These are phyloP conservation scores for Ormia ochracea DNA, from an alignment of 2,888 invertebrate genomes.

Conservation along the genomic window DNA sequence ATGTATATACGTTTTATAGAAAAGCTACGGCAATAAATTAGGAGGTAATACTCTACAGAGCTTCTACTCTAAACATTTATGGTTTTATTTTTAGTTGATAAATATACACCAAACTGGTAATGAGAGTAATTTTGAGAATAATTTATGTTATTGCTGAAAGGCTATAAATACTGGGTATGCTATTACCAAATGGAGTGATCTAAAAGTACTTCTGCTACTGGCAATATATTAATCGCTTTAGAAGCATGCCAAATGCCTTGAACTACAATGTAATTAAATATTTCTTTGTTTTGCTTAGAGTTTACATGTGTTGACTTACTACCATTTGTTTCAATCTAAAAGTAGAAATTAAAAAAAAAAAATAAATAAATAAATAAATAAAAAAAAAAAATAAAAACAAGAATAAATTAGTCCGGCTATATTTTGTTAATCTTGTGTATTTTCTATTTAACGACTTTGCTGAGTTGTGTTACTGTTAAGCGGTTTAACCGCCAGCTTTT, in stretches of 20 bases:
- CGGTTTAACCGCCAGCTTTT: no score
- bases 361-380: no score
- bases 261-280: background rate
- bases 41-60: slow-evolving; percentile 19
- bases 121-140: slow-evolving; percentile 23
- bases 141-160: slow-evolving; percentile 49
- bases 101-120: background rate
- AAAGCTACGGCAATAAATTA: slow-evolving; percentile 39
- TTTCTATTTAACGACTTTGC: no score
- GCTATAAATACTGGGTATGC: background rate
- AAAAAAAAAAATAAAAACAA: no score
- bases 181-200: background rate
- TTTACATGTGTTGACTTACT: background rate
- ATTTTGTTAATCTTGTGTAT: no score
- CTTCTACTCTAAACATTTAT: background rate
- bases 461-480: no score
- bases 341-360: no score
- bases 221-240: background rate
- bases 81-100: background rate
- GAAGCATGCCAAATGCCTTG: background rate
- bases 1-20: no score
- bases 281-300: background rate
- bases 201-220: background rate
- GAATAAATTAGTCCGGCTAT: no score
- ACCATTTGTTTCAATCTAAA: no score